Conservation (phyloP, 1,140 invertebrate species). For the Phocides pigmalion region DNA sequence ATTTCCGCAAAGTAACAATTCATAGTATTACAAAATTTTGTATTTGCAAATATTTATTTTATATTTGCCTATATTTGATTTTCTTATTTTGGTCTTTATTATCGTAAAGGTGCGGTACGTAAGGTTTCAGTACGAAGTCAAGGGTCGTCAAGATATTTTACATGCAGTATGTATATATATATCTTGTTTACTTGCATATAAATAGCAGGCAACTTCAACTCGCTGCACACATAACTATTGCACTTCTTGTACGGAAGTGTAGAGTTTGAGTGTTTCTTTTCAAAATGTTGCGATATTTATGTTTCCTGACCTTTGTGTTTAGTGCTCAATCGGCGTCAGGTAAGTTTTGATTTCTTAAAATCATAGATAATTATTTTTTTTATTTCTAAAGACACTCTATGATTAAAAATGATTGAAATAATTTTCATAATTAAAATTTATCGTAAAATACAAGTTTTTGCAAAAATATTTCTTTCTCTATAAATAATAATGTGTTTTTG, state of each 20-base stretch:
- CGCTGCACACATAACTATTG: conserved; percentile 1
- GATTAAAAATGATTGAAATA: not conserved
- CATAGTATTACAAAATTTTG: no score
- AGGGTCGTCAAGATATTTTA: not conserved
- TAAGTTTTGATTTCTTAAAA: conserved; percentile 18
- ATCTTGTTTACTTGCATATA: not conserved
- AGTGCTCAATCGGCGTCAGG: conserved; percentile 41
- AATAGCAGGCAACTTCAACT: not conserved
- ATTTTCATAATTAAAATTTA: no score
- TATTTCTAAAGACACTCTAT: no score
- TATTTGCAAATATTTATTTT: no score
- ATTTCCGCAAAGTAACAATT: no score
- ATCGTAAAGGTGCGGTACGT: not conserved
- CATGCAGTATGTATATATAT: not conserved
- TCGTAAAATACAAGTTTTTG: no score
- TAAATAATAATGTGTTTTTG: no score
- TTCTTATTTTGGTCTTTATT: no score
- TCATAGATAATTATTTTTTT: not conserved
- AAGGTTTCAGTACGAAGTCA: not conserved
- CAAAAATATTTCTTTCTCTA: no score
- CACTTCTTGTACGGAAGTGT: conserved; percentile 1
- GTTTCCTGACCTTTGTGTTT: conserved; percentile 42
- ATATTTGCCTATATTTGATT: no score
- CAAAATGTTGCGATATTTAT: conserved; percentile 40
- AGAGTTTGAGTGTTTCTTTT: not conserved